These are phyloP conservation scores for Melanotaenia pygmaea DNA, from an alignment of 2,797 vertebrate genomes.

Conservation along the genomic window DNA sequence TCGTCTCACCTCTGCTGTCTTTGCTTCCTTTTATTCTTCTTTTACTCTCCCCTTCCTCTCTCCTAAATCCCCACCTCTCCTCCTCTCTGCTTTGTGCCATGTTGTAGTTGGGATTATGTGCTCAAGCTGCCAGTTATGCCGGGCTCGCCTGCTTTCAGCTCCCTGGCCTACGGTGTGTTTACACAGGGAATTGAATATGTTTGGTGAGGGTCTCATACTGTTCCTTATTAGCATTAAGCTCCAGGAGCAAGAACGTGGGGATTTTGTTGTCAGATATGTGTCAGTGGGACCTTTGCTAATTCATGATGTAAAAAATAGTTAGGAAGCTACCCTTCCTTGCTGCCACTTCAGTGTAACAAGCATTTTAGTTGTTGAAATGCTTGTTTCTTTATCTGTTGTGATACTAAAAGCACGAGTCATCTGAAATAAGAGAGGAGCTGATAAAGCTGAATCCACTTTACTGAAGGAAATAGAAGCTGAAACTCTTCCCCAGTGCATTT, in stretches of 20 bases:
- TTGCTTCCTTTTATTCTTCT: conserved; percentile 1
- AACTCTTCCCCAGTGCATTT: conserved; percentile 34
- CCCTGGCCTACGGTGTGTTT: conserved; percentile 45
- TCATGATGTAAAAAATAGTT: conserved; percentile 18
- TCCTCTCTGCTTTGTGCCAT: conserved; percentile 49
- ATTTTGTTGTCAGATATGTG: conserved; percentile 46
- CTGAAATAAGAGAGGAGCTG: conserved; percentile 19
- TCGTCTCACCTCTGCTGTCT: conserved; percentile 13
- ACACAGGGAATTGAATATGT: conserved; percentile 44
- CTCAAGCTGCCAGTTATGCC: conserved; percentile 62
- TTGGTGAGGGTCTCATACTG: conserved; percentile 41
- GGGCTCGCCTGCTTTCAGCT: conserved; percentile 23
- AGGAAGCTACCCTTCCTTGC: not conserved
- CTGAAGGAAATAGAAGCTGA: conserved; percentile 21
- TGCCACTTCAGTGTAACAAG: too few relatives aligned
- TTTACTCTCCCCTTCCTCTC: conserved; percentile 4
- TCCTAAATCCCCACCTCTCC: conserved; percentile 14
- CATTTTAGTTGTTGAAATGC: too few relatives aligned
- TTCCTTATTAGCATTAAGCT: conserved; percentile 45
- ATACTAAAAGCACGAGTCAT: not conserved
- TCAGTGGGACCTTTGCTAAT: conserved; percentile 13
- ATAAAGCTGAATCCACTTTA: conserved; percentile 22
- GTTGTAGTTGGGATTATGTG: conserved; percentile 65
- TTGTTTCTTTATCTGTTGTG: not conserved
- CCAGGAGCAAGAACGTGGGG: conserved; percentile 22